phyloP scores from a whole-genome alignment of 1,140 invertebrate genomes.

The Drosophila bipectinata region DNA sequence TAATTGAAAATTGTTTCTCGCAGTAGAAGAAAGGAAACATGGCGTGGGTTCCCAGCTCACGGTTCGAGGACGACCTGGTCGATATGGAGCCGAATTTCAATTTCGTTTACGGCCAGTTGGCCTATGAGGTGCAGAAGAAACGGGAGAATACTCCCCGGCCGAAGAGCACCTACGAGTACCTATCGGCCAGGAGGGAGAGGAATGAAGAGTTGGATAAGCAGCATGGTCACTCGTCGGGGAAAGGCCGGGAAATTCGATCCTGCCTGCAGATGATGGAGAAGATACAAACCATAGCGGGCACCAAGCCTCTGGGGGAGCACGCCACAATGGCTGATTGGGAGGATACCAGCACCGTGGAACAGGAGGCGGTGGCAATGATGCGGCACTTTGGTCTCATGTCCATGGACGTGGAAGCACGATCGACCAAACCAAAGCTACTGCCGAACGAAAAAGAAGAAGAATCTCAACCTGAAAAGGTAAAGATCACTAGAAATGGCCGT shows the following conservation, averaged over 20 bases:
- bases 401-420: constrained; percentile 18
- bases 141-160: constrained; percentile 46
- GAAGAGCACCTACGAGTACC: constrained; percentile 41
- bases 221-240: not conserved
- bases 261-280: constrained; percentile 62
- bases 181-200: constrained; percentile 10
- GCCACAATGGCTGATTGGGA: constrained; percentile 68
- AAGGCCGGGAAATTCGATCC: constrained; percentile 27
- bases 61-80: constrained; percentile 73
- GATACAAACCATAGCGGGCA: constrained; percentile 66
- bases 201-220: constrained; percentile 35
- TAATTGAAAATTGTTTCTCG: constrained; percentile 12
- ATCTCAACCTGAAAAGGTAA: constrained; percentile 8
- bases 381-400: constrained; percentile 65
- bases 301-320: constrained; percentile 65
- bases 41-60: constrained; percentile 66
- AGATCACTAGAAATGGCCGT: constrained; percentile 32
- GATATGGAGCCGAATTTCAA: constrained; percentile 54
- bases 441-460: not conserved
- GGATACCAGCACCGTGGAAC: constrained; percentile 55
- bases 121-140: constrained; percentile 33
- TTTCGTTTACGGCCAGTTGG: constrained; percentile 52
- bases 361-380: constrained; percentile 71
- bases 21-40: constrained; percentile 20
- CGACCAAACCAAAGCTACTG: not conserved